These are phyloP conservation scores for Trissolcus brochymenae DNA, from an alignment of 2,888 invertebrate genomes.

Conservation along the genomic window DNA sequence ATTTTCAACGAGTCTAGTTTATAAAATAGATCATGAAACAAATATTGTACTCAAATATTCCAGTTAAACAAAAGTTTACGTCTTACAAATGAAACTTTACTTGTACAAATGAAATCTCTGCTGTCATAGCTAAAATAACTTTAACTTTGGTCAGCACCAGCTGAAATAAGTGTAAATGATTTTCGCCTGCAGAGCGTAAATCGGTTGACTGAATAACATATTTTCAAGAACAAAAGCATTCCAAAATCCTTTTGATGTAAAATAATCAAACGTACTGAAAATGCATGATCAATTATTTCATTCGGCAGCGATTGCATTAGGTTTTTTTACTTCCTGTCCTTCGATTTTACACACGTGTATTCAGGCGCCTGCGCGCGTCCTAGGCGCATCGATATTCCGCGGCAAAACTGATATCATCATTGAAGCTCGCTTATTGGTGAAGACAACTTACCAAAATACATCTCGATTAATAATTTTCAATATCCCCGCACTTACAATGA, in stretches of 20 bases:
- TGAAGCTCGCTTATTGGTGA: conserved; percentile 35
- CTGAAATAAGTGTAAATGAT: too few relatives aligned
- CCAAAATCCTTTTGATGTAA: too few relatives aligned
- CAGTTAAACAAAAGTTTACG: background rate
- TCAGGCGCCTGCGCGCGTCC: conserved; percentile 41
- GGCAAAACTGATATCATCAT: conserved; percentile 44
- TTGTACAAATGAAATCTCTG: background rate
- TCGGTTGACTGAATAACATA: background rate
- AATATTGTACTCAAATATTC: background rate
- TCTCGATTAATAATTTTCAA: conserved; percentile 18
- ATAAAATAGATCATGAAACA: background rate
- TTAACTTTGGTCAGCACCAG: too few relatives aligned
- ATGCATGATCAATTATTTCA: conserved; percentile 23
- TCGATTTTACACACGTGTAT: conserved; percentile 35
- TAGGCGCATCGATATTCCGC: conserved; percentile 50
- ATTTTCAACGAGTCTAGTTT: background rate
- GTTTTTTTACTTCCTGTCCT: conserved; percentile 34
- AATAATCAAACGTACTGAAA: too few relatives aligned
- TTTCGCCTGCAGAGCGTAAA: too few relatives aligned
- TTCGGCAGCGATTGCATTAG: conserved; percentile 45
- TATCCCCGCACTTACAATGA: conserved; percentile 11
- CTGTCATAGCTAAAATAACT: too few relatives aligned
- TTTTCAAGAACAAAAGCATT: too few relatives aligned
- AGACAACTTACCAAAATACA: conserved; percentile 22
- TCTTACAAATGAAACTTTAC: background rate